Conservation (phyloP, 2,888 invertebrate genomes). For the Lottia scabra region DNA sequence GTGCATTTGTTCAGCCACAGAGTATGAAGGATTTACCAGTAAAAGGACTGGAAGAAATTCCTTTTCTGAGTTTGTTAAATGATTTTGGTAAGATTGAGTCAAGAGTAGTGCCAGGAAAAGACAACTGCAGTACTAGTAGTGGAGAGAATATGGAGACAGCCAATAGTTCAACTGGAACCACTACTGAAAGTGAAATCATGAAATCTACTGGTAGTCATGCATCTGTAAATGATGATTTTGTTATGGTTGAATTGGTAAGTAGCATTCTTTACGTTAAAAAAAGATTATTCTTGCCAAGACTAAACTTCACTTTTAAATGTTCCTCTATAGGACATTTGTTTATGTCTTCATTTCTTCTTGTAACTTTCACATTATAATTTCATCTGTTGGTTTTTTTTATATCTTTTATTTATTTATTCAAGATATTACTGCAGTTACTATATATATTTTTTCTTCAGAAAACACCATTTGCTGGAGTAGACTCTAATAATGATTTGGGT, state of each 20-base stretch:
- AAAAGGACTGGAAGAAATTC: constrained; percentile 55
- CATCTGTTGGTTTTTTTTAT: too few species aligned
- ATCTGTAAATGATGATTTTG: constrained; percentile 76
- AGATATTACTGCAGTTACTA: not conserved
- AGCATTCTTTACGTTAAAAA: too few species aligned
- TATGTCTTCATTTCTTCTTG: too few species aligned
- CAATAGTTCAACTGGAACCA: constrained; percentile 23
- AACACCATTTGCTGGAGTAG: constrained; percentile 82
- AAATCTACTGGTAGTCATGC: constrained; percentile 48
- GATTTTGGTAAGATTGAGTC: constrained; percentile 6
- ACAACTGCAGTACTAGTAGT: constrained; percentile 8
- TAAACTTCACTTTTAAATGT: too few species aligned
- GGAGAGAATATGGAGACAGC: constrained; percentile 15
- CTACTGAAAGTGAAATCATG: constrained; percentile 33
- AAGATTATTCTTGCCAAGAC: too few species aligned
- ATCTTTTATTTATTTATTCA: too few species aligned
- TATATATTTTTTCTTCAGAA: constrained; percentile 75
- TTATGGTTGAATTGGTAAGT: constrained; percentile 80
- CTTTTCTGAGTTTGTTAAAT: constrained; percentile 60
- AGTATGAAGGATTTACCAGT: constrained; percentile 33
- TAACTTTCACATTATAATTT: too few species aligned
- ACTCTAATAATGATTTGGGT: constrained; percentile 78
- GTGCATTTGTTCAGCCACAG: constrained; percentile 59
- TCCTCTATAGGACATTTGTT: too few species aligned
- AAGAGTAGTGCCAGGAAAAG: not conserved